phyloP scores from a whole-genome alignment of 2,888 invertebrate species.

The Caenorhabditis auriculariae region DNA sequence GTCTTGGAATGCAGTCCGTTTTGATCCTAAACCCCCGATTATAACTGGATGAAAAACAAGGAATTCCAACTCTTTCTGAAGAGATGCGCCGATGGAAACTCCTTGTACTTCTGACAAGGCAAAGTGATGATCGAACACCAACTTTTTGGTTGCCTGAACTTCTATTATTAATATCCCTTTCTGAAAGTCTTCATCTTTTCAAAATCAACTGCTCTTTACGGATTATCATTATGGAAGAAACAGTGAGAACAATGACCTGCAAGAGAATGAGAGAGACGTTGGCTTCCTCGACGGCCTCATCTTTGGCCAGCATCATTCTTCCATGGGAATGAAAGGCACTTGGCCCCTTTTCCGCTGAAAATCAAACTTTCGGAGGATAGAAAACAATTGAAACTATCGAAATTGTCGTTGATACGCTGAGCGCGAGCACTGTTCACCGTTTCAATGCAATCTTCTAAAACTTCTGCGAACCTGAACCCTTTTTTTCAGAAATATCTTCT shows the following conservation, averaged over 20 bases:
- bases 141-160: slow-evolving; percentile 15
- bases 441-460: slow-evolving; percentile 16
- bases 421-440: slow-evolving; percentile 8
- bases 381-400: slow-evolving; percentile 1
- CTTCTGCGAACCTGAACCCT: slow-evolving; percentile 10
- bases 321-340: slow-evolving; percentile 38
- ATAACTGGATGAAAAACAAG: no score
- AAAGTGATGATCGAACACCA: slow-evolving; percentile 7
- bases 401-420: background rate
- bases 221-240: background rate
- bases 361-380: no score
- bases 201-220: background rate
- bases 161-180: background rate
- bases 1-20: slow-evolving; percentile 32
- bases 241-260: slow-evolving; percentile 19
- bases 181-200: background rate
- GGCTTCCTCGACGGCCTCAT: slow-evolving; percentile 49
- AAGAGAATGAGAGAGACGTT: slow-evolving; percentile 48
- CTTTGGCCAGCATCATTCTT: slow-evolving; percentile 56
- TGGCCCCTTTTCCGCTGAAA: no score
- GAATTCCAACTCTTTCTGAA: slow-evolving; percentile 1
- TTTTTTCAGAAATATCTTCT: no score
- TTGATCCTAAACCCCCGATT: slow-evolving; percentile 5
- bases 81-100: slow-evolving; percentile 13
- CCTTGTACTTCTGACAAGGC: slow-evolving; percentile 11